phyloP scores from a whole-genome alignment of 2,113 vertebrate genomes.

The Brachionichthys hirsutus region DNA sequence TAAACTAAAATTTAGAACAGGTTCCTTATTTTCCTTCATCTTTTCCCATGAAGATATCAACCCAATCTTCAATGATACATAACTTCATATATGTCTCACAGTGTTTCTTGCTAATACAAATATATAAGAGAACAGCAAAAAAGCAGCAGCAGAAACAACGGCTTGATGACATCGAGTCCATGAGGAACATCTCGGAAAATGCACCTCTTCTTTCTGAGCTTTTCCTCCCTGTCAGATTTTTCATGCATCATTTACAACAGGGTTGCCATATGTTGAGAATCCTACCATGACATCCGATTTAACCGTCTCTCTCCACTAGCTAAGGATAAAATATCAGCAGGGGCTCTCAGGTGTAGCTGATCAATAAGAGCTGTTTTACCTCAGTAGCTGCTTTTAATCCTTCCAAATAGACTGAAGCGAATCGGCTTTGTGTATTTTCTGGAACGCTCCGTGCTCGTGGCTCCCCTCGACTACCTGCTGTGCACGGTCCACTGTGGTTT shows the following conservation, averaged over 20 bases:
- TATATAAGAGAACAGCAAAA: neutral
- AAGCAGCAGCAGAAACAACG: neutral
- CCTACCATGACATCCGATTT: neutral
- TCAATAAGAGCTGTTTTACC: neutral
- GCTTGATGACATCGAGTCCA: constrained; percentile 9
- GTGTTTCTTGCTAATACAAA: neutral
- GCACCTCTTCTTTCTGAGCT: neutral
- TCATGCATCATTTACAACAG: no score
- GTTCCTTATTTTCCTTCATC: neutral
- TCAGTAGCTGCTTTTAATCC: neutral
- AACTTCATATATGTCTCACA: no score
- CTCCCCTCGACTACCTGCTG: neutral
- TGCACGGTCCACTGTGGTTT: neutral
- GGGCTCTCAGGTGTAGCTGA: neutral
- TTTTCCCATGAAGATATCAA: no score
- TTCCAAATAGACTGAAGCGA: neutral
- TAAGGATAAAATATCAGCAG: neutral
- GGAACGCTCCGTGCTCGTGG: neutral
- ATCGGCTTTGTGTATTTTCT: neutral
- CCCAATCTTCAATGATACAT: no score
- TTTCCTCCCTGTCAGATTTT: constrained; percentile 6
- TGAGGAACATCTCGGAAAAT: neutral
- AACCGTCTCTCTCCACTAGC: neutral
- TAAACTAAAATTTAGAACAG: neutral
- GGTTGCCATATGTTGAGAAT: neutral